phyloP scores from a whole-genome alignment of 2,113 vertebrate genomes.

The Arizona elegans region DNA sequence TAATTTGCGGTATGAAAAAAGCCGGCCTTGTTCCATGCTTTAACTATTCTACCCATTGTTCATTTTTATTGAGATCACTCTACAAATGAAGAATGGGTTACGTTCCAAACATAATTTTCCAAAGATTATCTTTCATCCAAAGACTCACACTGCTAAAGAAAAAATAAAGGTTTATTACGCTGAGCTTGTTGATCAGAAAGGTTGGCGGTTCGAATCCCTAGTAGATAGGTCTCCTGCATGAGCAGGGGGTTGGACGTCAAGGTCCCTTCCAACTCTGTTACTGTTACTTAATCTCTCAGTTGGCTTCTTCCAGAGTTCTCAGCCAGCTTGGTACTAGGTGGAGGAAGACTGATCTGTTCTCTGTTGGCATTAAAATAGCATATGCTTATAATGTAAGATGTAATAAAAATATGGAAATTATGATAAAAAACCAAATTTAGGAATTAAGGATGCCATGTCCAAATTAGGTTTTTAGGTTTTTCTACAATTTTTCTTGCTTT shows the following conservation, averaged over 20 bases:
- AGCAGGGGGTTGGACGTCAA: too few relatives aligned
- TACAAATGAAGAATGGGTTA: background rate
- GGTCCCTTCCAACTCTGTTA: too few relatives aligned
- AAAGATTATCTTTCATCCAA: background rate
- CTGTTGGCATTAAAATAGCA: background rate
- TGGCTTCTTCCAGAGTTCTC: background rate
- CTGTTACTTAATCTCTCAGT: background rate
- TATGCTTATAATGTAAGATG: background rate
- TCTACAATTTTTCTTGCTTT: background rate
- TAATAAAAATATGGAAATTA: background rate
- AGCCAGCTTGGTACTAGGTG: background rate
- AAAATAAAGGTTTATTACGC: background rate
- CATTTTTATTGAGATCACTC: background rate
- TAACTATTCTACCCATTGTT: background rate
- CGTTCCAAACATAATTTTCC: background rate
- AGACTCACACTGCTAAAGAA: background rate
- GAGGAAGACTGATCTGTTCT: background rate
- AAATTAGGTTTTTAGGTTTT: background rate
- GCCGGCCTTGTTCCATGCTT: conserved; percentile 22
- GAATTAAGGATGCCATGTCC: background rate
- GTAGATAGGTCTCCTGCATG: too few relatives aligned
- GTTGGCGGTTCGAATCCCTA: too few relatives aligned
- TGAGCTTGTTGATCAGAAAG: too few relatives aligned
- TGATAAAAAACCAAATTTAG: background rate
- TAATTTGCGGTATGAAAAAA: conserved; percentile 28